A percentile compares a stretch with the other conserved stretches of the same genome.
These are phyloP conservation scores for Bombus sibiricus DNA, from an alignment of 1,140 invertebrate genomes.

Conservation along the genomic window DNA sequence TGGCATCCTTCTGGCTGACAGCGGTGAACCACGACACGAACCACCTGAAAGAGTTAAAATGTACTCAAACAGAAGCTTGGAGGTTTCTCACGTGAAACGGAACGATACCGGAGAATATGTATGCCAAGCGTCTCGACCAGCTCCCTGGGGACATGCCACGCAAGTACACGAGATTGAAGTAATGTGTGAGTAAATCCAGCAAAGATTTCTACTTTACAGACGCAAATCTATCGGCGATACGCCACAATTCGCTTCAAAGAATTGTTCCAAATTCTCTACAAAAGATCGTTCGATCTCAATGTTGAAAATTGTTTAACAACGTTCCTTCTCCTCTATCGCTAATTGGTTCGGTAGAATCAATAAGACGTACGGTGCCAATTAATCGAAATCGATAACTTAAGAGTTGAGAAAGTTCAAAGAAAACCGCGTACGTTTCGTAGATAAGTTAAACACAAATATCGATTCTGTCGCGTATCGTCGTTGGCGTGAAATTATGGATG, in stretches of 20 bases:
- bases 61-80: slow-evolving; percentile 88
- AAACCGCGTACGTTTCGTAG: background rate
- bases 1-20: slow-evolving; percentile 85
- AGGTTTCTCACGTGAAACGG: slow-evolving; percentile 85
- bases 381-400: slow-evolving; percentile 26
- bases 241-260: background rate
- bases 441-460: slow-evolving; percentile 21
- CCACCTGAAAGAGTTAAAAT: slow-evolving; percentile 84
- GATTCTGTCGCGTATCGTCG: slow-evolving; percentile 19
- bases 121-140: slow-evolving; percentile 86
- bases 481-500: slow-evolving; percentile 29
- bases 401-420: background rate
- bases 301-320: background rate
- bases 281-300: background rate
- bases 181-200: slow-evolving; percentile 85
- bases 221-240: background rate
- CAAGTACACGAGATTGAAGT: slow-evolving; percentile 90
- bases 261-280: background rate
- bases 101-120: slow-evolving; percentile 89
- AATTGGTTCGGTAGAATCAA: background rate
- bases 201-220: background rate
- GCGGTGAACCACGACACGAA: slow-evolving; percentile 79
- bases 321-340: background rate
- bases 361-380: background rate
- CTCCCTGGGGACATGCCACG: slow-evolving; percentile 84